Base-by-base conservation (phyloP, 2,888 invertebrate species). In the Falcaria lacertinaria region DNA sequence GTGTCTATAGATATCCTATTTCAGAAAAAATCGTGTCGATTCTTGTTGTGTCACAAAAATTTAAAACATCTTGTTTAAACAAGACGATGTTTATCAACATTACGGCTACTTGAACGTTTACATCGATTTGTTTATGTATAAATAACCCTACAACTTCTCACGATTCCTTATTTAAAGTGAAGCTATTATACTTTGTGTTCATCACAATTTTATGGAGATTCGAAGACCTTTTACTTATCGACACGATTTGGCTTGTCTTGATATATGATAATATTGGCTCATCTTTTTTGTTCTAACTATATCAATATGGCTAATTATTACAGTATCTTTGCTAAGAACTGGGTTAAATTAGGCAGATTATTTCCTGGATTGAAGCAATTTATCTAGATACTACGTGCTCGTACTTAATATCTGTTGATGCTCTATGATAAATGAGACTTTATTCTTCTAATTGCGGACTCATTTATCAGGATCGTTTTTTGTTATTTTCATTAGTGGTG, bases 41-140 rank as follows among this genome's bases (percentile, higher is more conserved):
- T 61, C 58, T 62, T 64, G 60, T 64, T 62, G 58, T 59, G 55
- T 59, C 58, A 52, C 62, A 64, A 55, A 58, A 66, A 65, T 52
- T 57, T 61, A 69, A 71, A 76, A 69, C 68, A 66, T 67, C 66
- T 67, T 70, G 64, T 66, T 73, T 64, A 65, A 74, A 70, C 73
- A 57, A 53, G 42, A 60, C 57, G 56, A 56, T 78, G 75, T 80
- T 83, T 81, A 78, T 77, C 72, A 74, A 77, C 69, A 75, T 60
- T 58, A 61, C 69, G 56, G 54, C 62, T 68, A 61, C 70, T 61
- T 64, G 60, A 60, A 63, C 61, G 65, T 64, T 66, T 66, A 66
- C 68, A 62, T 70, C 65, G 46, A 60, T 65, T 69, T 74, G 71
- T 76, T 76, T 78, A 69, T 71, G 71, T 74, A 70, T 73, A 69